Conservation (phyloP, 2,797 vertebrate species). For the Allobates femoralis region DNA sequence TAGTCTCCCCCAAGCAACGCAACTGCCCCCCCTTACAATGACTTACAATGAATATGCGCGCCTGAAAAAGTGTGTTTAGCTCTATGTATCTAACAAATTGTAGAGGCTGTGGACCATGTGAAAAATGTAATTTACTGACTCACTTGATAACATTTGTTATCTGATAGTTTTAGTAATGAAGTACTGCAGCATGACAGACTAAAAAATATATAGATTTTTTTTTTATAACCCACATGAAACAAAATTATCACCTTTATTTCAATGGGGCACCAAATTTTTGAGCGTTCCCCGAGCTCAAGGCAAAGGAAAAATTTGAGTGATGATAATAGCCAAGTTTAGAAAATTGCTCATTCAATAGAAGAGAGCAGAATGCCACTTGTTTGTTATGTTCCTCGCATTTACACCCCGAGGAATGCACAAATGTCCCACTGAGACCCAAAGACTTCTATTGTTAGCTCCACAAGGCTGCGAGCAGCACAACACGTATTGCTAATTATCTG, state of each 20-base stretch:
- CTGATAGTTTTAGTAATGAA: background rate
- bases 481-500: slow-evolving; percentile 22
- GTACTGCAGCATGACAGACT: background rate
- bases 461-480: background rate
- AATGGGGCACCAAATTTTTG: background rate
- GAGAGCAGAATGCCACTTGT: slow-evolving; percentile 21
- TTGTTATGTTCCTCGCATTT: slow-evolving; percentile 53
- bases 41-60: no score
- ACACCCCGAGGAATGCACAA: slow-evolving; percentile 59
- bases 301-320: background rate
- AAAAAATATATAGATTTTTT: slow-evolving; percentile 13
- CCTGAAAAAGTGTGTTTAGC: no score
- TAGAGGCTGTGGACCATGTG: background rate
- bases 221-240: slow-evolving; percentile 6
- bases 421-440: slow-evolving; percentile 55
- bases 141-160: background rate
- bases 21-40: no score
- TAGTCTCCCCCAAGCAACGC: no score
- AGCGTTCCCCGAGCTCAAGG: background rate
- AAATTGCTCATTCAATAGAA: background rate
- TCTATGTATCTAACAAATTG: background rate
- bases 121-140: background rate
- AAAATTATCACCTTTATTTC: background rate
- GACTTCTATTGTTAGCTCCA: slow-evolving; percentile 16
- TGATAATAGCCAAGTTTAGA: background rate